Evolutionary conservation across 2,113 vertebrate species (phyloP).

Genomic region (Desmodus rotundus): DNA sequence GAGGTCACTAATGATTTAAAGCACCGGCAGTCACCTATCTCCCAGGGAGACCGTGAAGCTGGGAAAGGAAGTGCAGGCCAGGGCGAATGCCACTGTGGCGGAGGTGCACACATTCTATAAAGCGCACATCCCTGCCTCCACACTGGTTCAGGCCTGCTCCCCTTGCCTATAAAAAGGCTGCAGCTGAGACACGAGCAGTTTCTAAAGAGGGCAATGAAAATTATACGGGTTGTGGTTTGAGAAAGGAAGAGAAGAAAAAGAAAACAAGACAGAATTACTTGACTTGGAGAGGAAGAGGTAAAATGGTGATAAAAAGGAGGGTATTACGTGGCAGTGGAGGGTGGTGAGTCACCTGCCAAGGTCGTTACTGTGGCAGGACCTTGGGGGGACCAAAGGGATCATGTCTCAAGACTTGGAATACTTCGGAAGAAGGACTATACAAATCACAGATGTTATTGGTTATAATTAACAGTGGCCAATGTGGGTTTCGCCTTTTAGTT

Average conservation of each 20-base stretch:
- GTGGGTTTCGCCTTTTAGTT: neutral
- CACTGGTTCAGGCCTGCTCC: neutral
- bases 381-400: neutral
- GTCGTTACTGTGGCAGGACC: neutral
- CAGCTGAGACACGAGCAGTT: neutral
- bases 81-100: neutral
- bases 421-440: constrained; percentile 5
- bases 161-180: neutral
- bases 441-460: constrained; percentile 38
- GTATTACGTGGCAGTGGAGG: neutral
- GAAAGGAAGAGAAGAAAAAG: constrained; percentile 36
- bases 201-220: constrained; percentile 45
- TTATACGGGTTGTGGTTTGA: constrained; percentile 15
- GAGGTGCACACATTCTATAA: neutral
- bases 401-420: constrained; percentile 26
- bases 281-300: constrained; percentile 25
- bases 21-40: neutral
- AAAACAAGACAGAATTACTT: constrained; percentile 18
- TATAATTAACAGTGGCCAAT: neutral
- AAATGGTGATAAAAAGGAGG: constrained; percentile 36
- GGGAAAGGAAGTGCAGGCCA: neutral
- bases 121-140: neutral
- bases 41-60: neutral
- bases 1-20: neutral
- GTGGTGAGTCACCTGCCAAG: constrained; percentile 12